phyloP scores from a whole-genome alignment of 2,113 vertebrate genomes.

The Crotophaga sulcirostris region DNA sequence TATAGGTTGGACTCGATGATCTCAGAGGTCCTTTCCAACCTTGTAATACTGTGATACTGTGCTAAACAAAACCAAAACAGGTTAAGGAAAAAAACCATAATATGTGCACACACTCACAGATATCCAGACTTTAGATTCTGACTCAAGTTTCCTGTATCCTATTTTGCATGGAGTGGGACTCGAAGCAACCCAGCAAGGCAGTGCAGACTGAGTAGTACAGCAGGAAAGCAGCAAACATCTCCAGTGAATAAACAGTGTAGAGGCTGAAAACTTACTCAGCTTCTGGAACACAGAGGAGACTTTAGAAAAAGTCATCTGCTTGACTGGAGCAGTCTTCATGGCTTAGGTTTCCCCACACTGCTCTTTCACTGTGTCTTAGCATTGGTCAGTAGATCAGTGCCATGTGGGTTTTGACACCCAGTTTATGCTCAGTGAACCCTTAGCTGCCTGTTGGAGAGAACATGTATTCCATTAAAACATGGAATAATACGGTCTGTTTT shows the following conservation, averaged over 20 bases:
- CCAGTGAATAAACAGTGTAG: not conserved
- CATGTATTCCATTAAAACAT: not conserved
- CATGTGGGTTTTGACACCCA: fast-evolving
- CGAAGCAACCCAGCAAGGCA: not conserved
- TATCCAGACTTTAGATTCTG: not conserved
- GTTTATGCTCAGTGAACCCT: not conserved
- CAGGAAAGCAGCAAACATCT: not conserved
- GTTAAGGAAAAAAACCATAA: not conserved
- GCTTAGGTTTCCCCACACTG: not conserved
- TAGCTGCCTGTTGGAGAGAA: not conserved
- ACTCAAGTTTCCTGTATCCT: not conserved
- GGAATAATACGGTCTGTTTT: not conserved
- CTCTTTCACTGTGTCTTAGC: not conserved
- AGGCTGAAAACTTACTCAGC: not conserved
- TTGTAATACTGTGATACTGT: no score
- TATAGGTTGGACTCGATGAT: no score
- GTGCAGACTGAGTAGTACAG: not conserved
- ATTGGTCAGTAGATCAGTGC: not conserved
- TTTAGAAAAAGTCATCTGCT: not conserved
- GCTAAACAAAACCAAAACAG: not conserved
- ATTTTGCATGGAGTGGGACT: not conserved
- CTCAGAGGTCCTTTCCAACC: no score
- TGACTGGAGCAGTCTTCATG: not conserved
- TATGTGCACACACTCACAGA: not conserved
- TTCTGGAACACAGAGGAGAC: not conserved